Base-by-base conservation (phyloP, 2,113 vertebrate genomes). In the Vicugna pacos region DNA sequence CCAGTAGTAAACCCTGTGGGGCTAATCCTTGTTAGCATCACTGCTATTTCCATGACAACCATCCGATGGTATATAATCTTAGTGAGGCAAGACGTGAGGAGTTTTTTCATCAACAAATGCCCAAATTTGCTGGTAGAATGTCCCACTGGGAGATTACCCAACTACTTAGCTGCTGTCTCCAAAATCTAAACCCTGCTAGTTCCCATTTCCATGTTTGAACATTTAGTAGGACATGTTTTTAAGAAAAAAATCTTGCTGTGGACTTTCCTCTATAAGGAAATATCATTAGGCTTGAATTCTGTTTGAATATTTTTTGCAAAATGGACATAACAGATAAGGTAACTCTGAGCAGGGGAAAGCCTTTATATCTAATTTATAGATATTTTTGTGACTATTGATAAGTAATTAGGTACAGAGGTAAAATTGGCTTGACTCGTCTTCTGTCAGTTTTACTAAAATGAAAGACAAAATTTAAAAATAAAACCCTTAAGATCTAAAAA, bases 81-180 rank as follows among this genome's bases (percentile, higher is more conserved):
- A 91, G 72, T 77, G 94, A 97, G 93, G 97, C 89, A 96, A 97
- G 94, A 98, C 97, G 54, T 26, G 64, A 98, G 97, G 98, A 97
- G 82, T 97, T 93, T 98, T 98, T 98, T 97, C 97, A 97, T 97
- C 97, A 97, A 91, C 96, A 96, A 94, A 97, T 97, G 84, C 93
- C 86, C 94, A 95, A 58, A 4, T 73, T 97, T 93, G 79, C 94
- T 97, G 69, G 88, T 96, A 94, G 88, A 98, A 94, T 76, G 95
- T 89, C 97, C 92, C 67, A 86, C 86, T 82, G 95, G 96, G 79
- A 94, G 69, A 96, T 97, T 93, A 93, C 35, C 24, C 64, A 56
- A 65, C 54, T 85, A 6, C 20, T 93, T 96, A 95, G 38, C 80
- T 92, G 35, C 91, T 97, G 46, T 97, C 24, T 64, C 48, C 26